These are phyloP conservation scores for Hydriomena furcata DNA, from an alignment of 2,888 invertebrate genomes.

Conservation along the genomic window DNA sequence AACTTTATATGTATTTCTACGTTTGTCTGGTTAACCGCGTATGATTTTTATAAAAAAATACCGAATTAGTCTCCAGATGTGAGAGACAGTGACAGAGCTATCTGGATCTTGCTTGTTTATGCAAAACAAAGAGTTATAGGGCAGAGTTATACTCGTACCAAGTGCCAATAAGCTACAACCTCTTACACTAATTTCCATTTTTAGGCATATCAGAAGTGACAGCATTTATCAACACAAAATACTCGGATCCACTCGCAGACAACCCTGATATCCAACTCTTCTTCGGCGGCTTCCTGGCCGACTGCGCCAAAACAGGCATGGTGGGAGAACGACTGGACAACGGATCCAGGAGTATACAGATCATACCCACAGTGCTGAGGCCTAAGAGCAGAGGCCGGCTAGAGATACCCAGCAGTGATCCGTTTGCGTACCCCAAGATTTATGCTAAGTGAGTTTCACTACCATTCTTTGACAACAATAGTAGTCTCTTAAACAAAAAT, in stretches of 20 bases:
- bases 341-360: conserved; percentile 86
- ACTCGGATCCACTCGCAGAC: conserved; percentile 88
- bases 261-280: conserved; percentile 94
- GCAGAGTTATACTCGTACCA: too few species aligned
- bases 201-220: conserved; percentile 92
- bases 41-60: too few species aligned
- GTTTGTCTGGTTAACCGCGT: too few species aligned
- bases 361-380: conserved; percentile 92
- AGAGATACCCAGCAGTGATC: conserved; percentile 89
- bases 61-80: too few species aligned
- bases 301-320: conserved; percentile 93
- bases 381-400: conserved; percentile 93
- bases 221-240: conserved; percentile 91
- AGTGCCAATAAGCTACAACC: too few species aligned
- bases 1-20: too few species aligned
- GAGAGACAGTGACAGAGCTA: too few species aligned
- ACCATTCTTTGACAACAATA: too few species aligned
- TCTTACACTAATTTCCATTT: conserved; percentile 10
- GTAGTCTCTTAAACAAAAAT: too few species aligned
- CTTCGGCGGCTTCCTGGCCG: conserved; percentile 93
- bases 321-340: conserved; percentile 90
- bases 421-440: conserved; percentile 91
- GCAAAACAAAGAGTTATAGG: too few species aligned
- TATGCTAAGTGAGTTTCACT: conserved; percentile 87
- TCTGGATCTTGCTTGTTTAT: too few species aligned